Conservation (phyloP, 2,113 vertebrate genomes). For the Anguilla rostrata region DNA sequence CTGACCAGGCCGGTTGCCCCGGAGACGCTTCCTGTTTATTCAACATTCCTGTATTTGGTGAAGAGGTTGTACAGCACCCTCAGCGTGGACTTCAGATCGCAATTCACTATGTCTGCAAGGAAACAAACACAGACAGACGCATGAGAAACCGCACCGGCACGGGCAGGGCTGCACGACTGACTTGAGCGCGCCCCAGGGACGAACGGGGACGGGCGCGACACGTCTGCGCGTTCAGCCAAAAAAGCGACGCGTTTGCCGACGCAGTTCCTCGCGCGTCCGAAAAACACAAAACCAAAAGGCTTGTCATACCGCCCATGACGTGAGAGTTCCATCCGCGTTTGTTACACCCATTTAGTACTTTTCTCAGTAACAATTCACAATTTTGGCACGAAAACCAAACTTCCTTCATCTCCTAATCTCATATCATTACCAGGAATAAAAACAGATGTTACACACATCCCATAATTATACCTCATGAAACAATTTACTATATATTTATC, state of each 20-base stretch:
- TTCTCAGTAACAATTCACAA: background rate
- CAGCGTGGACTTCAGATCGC: slow-evolving; percentile 83
- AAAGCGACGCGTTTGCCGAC: background rate
- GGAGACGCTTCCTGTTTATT: slow-evolving; percentile 46
- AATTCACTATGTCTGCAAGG: slow-evolving; percentile 82
- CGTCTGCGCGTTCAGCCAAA: no score
- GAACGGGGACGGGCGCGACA: no score
- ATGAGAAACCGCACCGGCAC: background rate
- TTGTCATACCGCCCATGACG: background rate
- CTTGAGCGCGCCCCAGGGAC: background rate
- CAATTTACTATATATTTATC: background rate
- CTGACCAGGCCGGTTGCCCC: slow-evolving; percentile 21
- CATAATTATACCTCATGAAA: background rate
- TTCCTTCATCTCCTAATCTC: background rate
- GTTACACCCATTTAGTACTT: background rate
- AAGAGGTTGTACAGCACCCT: slow-evolving; percentile 86
- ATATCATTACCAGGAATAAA: background rate
- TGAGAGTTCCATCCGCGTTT: background rate
- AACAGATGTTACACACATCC: background rate
- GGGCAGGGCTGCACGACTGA: background rate
- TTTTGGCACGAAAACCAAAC: background rate
- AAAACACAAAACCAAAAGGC: no score
- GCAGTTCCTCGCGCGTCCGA: no score
- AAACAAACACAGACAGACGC: background rate
- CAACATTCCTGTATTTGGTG: slow-evolving; percentile 83